A percentile compares a stretch with the other conserved stretches of the same genome.
Conservation (phyloP, 2,888 invertebrate genomes). For the Drosophila anomalata region DNA sequence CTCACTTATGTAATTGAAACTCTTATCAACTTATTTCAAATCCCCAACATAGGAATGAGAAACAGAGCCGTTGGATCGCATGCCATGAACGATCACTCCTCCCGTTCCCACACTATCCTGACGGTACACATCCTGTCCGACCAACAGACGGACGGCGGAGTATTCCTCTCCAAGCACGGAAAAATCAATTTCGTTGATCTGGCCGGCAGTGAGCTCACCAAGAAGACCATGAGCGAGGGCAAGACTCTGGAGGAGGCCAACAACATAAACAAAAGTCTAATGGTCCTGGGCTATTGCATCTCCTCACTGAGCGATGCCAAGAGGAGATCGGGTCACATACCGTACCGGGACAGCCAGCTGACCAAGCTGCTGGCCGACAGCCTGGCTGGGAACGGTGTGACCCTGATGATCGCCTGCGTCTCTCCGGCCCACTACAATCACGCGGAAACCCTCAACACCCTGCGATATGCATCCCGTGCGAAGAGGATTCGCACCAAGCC, state of each 20-base stretch:
- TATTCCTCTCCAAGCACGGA: conserved; percentile 95
- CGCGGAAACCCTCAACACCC: conserved; percentile 94
- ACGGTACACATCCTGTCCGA: conserved; percentile 95
- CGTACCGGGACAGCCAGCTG: conserved; percentile 96
- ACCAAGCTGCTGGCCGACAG: conserved; percentile 97
- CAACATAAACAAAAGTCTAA: conserved; percentile 97
- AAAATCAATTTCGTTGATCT: conserved; percentile 98
- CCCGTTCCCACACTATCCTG: conserved; percentile 92
- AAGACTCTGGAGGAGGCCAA: conserved; percentile 96
- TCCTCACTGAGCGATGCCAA: conserved; percentile 94
- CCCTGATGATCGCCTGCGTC: conserved; percentile 97
- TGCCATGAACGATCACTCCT: conserved; percentile 96
- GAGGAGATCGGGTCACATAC: conserved; percentile 93
- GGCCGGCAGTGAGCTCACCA: conserved; percentile 98
- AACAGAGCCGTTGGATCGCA: conserved; percentile 95
- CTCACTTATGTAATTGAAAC: neutral
- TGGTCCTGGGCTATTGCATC: conserved; percentile 98
- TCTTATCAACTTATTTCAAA: neutral
- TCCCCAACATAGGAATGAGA: conserved; percentile 88
- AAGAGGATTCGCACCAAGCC: conserved; percentile 97
- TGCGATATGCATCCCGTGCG: conserved; percentile 95
- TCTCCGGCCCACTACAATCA: conserved; percentile 94
- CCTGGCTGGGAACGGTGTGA: conserved; percentile 96
- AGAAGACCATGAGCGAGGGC: conserved; percentile 93
- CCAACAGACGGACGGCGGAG: conserved; percentile 91